phyloP scores from a whole-genome alignment of 2,113 vertebrate genomes.

The Manacus vitellinus region DNA sequence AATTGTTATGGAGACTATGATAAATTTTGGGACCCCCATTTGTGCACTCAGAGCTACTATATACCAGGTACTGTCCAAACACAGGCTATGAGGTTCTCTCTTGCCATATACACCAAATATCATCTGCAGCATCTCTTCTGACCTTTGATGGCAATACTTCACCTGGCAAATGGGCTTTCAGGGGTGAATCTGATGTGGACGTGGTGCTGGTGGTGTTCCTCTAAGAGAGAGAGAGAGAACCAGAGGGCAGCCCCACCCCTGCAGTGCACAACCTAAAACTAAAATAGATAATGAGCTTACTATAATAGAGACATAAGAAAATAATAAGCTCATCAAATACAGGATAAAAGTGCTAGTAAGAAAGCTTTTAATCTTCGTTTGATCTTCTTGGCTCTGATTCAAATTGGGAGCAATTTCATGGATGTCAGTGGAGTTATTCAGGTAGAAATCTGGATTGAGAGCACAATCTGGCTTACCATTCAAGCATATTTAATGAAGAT shows the following conservation, averaged over 20 bases:
- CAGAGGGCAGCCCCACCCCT: neutral
- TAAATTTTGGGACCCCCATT: neutral
- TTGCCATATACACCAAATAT: neutral
- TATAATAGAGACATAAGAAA: neutral
- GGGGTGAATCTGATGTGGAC: neutral
- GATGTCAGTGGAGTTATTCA: slow-evolving; percentile 21
- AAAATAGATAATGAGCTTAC: neutral
- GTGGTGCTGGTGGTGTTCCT: neutral
- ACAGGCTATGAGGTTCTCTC: neutral
- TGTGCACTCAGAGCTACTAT: neutral
- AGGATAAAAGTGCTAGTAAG: neutral
- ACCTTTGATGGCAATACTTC: neutral
- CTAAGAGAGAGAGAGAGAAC: neutral
- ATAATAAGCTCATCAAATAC: slow-evolving; percentile 1
- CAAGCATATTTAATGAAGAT: slow-evolving; percentile 15
- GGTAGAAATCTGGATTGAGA: slow-evolving; percentile 33
- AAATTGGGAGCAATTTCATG: slow-evolving; percentile 30
- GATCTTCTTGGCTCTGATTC: neutral
- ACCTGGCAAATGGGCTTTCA: neutral
- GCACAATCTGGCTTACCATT: neutral
- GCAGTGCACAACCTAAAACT: neutral
- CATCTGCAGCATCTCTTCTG: neutral
- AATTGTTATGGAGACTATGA: neutral
- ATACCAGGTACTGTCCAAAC: neutral
- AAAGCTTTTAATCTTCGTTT: slow-evolving; percentile 32